These are phyloP conservation scores for Rhodinocichla rosea DNA, from an alignment of 2,113 vertebrate species.

Conservation along the genomic window DNA sequence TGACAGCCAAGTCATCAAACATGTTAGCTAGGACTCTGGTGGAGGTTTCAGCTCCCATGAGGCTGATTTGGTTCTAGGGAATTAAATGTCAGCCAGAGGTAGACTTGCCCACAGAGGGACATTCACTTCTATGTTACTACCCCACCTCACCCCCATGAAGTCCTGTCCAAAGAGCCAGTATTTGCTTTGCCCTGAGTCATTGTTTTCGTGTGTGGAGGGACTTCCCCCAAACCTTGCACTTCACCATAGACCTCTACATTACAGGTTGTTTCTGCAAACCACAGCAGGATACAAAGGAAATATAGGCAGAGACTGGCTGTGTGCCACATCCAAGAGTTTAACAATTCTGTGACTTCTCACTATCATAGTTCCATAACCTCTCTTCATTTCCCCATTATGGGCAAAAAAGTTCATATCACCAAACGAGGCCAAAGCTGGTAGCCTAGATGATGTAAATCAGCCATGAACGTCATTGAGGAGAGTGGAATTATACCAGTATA, in stretches of 20 bases:
- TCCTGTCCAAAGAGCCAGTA: neutral
- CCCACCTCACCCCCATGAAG: neutral
- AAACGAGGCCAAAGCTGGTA: neutral
- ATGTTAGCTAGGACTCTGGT: neutral
- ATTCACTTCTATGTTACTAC: neutral
- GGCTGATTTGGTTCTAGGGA: neutral
- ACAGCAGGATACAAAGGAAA: neutral
- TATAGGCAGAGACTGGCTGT: neutral
- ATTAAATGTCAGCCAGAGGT: neutral
- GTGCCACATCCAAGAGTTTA: neutral
- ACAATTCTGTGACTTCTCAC: fast-evolving
- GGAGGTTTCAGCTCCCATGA: neutral
- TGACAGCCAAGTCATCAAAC: neutral
- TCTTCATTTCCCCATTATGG: neutral
- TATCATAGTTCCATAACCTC: neutral
- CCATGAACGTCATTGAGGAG: neutral
- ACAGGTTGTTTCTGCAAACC: neutral
- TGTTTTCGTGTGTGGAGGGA: neutral
- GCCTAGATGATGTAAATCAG: neutral
- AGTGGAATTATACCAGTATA: neutral
- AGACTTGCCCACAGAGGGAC: neutral
- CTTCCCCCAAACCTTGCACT: neutral
- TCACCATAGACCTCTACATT: neutral
- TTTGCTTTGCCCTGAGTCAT: neutral
- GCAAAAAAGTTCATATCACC: neutral